Base-by-base conservation (phyloP, 2,797 vertebrate species). In the Clarias platycephalus region DNA sequence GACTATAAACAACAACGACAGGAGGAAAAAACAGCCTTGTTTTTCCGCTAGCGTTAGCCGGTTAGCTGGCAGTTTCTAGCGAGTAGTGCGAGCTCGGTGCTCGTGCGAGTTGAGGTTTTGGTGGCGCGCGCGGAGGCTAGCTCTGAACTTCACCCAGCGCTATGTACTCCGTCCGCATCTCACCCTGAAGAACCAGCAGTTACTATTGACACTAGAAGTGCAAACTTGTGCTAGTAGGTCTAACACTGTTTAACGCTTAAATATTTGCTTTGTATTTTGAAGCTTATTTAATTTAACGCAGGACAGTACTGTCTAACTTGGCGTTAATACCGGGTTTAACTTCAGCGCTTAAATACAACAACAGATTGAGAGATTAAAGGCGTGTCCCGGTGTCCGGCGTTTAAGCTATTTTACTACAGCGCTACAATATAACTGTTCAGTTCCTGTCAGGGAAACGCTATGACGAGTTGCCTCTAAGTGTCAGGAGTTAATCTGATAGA, bases 31-130 rank as follows among this genome's bases (percentile, higher is more conserved):
- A 4, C 24, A 5, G 2, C 9, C 12, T 74, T 62, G 34, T 74
- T 75, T 70, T 66, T 20, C n/a, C 60, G 34, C 44, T 49, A 57
- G 18, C 40, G 63, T 62, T 86, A 79, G 81, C 84, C n/a, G 8
- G 26, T 34, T 20, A 28, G 28, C 74, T 86, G 79, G 40, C 74
- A 34, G 63, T 26, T 71, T 40, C 28, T 40, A 34, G 60, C 10
- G 26, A 37, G 28, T 10, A 9, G 60, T 22, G 53, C 63, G 7
- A 80, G 78, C 62, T 31, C 37, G 8, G 9, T 44, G 44, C 44
- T 44, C 44, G 44, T 10, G 44, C 44, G 10, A 49, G 49, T 53
- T 53, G 49, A 0, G 49, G 2, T 13, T 53, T 53, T 13, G 12
- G 12, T 13, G 49, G 49, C 49, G 12, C 49, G 49, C 12, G 49